These are phyloP conservation scores for Probaryconus sp. DNA, from an alignment of 1,140 invertebrate species.

Conservation along the genomic window DNA sequence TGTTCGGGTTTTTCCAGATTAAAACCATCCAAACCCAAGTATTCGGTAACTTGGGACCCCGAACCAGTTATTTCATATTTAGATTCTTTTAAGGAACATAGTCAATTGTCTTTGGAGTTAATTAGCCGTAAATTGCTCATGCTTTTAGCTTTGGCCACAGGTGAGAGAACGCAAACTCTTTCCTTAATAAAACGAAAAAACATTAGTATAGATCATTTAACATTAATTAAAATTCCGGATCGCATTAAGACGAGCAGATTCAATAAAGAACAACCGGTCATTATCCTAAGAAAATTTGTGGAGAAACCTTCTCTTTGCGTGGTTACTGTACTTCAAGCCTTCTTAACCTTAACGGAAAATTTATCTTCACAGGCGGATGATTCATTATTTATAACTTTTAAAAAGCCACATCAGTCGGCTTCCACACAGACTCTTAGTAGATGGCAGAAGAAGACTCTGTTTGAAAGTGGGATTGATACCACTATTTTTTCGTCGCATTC, in stretches of 20 bases:
- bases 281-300: neutral
- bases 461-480: constrained; percentile 14
- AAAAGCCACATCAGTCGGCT: neutral
- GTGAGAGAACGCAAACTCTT: constrained; percentile 11
- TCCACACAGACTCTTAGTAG: constrained; percentile 5
- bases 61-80: neutral
- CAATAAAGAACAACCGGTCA: constrained; percentile 6
- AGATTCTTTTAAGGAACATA: neutral
- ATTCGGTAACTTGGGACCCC: too few relatives aligned
- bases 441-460: constrained; percentile 17
- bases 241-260: constrained; percentile 11
- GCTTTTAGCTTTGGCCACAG: constrained; percentile 3
- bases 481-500: constrained; percentile 11
- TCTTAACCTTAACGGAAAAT: neutral
- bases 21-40: too few relatives aligned
- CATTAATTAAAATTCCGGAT: constrained; percentile 10
- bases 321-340: neutral
- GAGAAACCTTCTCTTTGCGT: neutral
- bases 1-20: too few relatives aligned
- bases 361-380: neutral
- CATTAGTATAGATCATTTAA: constrained; percentile 9
- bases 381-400: neutral
- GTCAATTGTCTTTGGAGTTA: neutral
- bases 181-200: constrained; percentile 11
- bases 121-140: constrained; percentile 1